Conservation (phyloP, 2,888 invertebrate genomes). For the Synanthedon andrenaeformis region DNA sequence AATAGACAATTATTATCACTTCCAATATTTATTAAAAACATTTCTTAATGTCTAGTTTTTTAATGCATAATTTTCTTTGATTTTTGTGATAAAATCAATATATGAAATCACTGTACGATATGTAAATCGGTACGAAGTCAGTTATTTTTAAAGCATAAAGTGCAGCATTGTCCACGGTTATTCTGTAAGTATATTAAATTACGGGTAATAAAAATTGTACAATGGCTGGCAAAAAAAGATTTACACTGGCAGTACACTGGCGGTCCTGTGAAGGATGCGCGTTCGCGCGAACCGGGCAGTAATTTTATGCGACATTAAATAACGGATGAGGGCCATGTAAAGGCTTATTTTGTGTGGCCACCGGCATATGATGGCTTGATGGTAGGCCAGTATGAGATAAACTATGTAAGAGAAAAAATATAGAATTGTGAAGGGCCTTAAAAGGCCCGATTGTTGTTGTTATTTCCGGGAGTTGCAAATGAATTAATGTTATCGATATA, state of each 20-base stretch:
- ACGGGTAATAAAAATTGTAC: slow-evolving; percentile 42
- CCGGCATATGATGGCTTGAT: slow-evolving; percentile 6
- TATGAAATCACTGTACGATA: slow-evolving; percentile 11
- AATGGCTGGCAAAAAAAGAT: slow-evolving; percentile 27
- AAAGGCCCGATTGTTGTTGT: too few relatives aligned
- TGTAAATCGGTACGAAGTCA: slow-evolving; percentile 14
- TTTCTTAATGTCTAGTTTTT: too few relatives aligned
- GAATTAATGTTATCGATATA: too few relatives aligned
- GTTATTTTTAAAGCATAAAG: slow-evolving; percentile 32
- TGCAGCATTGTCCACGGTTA: slow-evolving; percentile 33
- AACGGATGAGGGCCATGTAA: slow-evolving; percentile 22
- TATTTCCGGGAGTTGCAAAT: too few relatives aligned
- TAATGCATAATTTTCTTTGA: too few relatives aligned
- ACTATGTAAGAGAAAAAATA: too few relatives aligned
- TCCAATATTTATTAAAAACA: too few relatives aligned
- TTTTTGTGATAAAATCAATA: too few relatives aligned
- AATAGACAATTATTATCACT: too few relatives aligned
- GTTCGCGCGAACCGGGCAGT: slow-evolving; percentile 21
- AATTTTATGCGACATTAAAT: slow-evolving; percentile 45
- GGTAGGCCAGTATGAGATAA: background rate
- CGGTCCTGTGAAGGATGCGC: slow-evolving; percentile 23
- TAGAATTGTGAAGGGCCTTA: too few relatives aligned
- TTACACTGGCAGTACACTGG: slow-evolving; percentile 13
- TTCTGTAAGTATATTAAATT: slow-evolving; percentile 55
- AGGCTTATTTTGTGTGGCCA: slow-evolving; percentile 12